A percentile compares a stretch with the other conserved stretches of the same genome.
Conservation (phyloP, 2,113 vertebrate species). For the Aphelocoma coerulescens region DNA sequence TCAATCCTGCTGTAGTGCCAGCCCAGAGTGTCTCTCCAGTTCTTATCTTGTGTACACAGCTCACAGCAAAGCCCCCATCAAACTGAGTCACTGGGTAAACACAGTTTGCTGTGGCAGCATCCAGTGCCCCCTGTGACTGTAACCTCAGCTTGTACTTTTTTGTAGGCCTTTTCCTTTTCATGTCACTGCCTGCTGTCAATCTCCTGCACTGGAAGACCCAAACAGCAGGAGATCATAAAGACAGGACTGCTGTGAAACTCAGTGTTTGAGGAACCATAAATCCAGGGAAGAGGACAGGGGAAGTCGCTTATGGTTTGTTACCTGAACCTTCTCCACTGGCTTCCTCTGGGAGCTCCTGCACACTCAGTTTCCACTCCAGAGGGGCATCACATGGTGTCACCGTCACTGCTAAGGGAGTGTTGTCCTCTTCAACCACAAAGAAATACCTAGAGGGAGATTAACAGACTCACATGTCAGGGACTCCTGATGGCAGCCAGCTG, state of each 20-base stretch:
- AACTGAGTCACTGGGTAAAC: background rate
- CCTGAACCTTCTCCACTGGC: constrained; percentile 91
- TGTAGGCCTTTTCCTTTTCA: background rate
- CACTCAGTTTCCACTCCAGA: constrained; percentile 92
- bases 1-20: background rate
- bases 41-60: background rate
- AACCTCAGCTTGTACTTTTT: background rate
- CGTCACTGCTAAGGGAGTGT: constrained; percentile 92
- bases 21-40: background rate
- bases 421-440: constrained; percentile 97
- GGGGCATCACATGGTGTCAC: constrained; percentile 96
- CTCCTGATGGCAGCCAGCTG: background rate
- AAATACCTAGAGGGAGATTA: constrained; percentile 81
- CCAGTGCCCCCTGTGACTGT: background rate
- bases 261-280: background rate
- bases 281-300: background rate
- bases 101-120: background rate
- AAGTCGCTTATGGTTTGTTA: constrained; percentile 11
- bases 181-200: background rate
- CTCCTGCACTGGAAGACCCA: background rate
- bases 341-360: constrained; percentile 95
- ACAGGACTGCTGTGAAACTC: background rate
- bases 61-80: background rate
- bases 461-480: background rate
- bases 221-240: background rate